Percentiles rank a stretch among this genome's conserved stretches.
Evolutionary conservation across 1,140 invertebrate species (phyloP).

Genomic region (Aphelenchoides avenae): DNA sequence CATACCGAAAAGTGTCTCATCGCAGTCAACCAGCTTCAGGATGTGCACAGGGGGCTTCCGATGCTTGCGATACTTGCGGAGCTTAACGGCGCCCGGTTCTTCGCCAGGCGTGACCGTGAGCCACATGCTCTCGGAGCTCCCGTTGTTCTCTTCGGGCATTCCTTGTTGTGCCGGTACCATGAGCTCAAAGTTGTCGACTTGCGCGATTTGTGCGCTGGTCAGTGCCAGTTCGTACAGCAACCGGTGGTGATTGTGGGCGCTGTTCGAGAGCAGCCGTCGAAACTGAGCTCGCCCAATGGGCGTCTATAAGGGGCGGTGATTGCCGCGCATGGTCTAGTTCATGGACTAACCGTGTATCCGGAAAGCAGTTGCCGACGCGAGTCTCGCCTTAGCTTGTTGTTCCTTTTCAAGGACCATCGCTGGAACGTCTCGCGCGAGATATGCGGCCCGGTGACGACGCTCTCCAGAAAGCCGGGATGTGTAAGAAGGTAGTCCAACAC

Average conservation of each 20-base stretch:
- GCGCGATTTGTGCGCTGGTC: slow-evolving; percentile 44
- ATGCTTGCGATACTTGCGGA: slow-evolving; percentile 21
- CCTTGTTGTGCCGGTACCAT: slow-evolving; percentile 35
- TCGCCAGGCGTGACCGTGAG: slow-evolving; percentile 18
- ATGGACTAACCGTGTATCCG: slow-evolving; percentile 16
- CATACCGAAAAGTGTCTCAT: slow-evolving; percentile 34
- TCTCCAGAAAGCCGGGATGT: slow-evolving; percentile 45
- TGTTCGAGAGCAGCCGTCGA: slow-evolving; percentile 23
- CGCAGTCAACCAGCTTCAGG: slow-evolving; percentile 39
- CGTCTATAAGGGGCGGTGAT: slow-evolving; percentile 22
- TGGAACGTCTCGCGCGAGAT: slow-evolving; percentile 48
- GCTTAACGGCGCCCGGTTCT: slow-evolving; percentile 18
- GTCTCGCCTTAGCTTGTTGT: slow-evolving; percentile 29
- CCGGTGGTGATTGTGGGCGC: slow-evolving; percentile 25
- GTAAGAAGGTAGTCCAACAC: slow-evolving; percentile 41
- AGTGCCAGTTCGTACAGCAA: slow-evolving; percentile 47
- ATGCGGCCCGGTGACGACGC: slow-evolving; percentile 34
- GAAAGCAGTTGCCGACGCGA: slow-evolving; percentile 29
- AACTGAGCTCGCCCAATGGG: slow-evolving; percentile 24
- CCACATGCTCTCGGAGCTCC: neutral
- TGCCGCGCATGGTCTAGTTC: neutral
- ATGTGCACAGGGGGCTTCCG: slow-evolving; percentile 33
- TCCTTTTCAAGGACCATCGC: slow-evolving; percentile 39
- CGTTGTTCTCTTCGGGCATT: slow-evolving; percentile 9
- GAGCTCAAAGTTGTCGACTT: slow-evolving; percentile 44